phyloP scores from a whole-genome alignment of 2,113 vertebrate species.

The Noctilio leporinus region DNA sequence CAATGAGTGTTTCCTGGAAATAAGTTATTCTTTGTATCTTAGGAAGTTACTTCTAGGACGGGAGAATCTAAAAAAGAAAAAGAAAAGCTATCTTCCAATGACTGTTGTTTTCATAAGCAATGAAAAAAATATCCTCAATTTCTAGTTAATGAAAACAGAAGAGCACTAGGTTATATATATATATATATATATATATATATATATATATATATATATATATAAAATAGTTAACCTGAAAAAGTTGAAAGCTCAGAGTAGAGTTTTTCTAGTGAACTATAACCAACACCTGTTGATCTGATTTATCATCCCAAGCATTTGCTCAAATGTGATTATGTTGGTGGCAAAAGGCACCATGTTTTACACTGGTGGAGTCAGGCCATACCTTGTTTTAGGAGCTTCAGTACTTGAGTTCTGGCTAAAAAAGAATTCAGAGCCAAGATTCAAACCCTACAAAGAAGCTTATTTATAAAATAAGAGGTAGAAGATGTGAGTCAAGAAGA shows the following conservation, averaged over 20 bases:
- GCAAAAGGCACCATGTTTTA: not conserved
- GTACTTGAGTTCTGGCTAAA: not conserved
- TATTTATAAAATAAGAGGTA: not conserved
- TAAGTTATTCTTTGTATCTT: not conserved
- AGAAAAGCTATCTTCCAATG: not conserved
- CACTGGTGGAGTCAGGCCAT: not conserved
- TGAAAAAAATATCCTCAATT: not conserved
- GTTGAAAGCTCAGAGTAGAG: not conserved
- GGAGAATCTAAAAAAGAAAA: not conserved
- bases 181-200: no score
- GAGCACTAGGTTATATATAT: not conserved
- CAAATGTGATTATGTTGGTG: not conserved
- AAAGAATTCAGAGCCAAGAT: not conserved
- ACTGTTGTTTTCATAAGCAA: not conserved
- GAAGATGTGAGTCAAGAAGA: not conserved
- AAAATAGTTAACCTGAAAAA: not conserved
- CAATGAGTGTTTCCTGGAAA: not conserved
- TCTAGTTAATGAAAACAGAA: not conserved
- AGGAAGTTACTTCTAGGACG: not conserved
- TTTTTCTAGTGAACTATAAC: not conserved
- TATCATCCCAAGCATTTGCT: not conserved
- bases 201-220: no score
- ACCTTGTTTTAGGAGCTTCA: not conserved
- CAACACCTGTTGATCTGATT: not conserved
- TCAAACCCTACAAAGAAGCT: not conserved